Conservation (phyloP, 2,888 invertebrate species). For the Diarsia dahlii region DNA sequence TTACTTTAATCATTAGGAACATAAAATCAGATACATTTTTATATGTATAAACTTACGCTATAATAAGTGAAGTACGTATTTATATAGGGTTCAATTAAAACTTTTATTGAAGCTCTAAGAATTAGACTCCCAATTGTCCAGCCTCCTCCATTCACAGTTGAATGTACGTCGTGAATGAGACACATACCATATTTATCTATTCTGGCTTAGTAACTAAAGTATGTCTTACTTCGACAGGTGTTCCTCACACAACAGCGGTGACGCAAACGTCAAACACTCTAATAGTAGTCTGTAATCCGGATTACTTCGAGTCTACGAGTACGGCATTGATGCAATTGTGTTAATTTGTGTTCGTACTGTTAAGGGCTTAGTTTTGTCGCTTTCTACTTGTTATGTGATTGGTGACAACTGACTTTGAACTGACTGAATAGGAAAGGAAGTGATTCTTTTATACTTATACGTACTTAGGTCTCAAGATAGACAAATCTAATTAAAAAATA, state of each 20-base stretch:
- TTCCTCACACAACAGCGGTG: slow-evolving; percentile 33
- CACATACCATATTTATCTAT: background rate
- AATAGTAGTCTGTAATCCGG: slow-evolving; percentile 61
- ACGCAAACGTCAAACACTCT: slow-evolving; percentile 36
- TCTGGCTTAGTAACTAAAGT: background rate
- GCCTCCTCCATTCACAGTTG: too few relatives aligned
- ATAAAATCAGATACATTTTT: too few relatives aligned
- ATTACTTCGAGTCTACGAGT: slow-evolving; percentile 40
- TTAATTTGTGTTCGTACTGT: slow-evolving; percentile 32
- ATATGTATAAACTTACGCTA: too few relatives aligned
- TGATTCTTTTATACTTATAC: too few relatives aligned
- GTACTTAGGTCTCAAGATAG: background rate
- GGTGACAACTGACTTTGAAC: slow-evolving; percentile 12
- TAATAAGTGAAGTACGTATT: background rate
- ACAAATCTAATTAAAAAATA: background rate
- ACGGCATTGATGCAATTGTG: slow-evolving; percentile 53
- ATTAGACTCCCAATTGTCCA: too few relatives aligned
- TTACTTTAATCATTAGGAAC: too few relatives aligned
- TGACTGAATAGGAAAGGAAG: background rate
- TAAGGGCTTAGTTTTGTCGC: slow-evolving; percentile 48
- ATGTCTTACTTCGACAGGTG: slow-evolving; percentile 25
- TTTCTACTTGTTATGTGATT: slow-evolving; percentile 53
- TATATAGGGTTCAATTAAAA: background rate
- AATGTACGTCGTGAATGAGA: background rate
- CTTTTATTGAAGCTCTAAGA: background rate